phyloP scores from a whole-genome alignment of 2,888 invertebrate genomes.

The Torymus auratus region DNA sequence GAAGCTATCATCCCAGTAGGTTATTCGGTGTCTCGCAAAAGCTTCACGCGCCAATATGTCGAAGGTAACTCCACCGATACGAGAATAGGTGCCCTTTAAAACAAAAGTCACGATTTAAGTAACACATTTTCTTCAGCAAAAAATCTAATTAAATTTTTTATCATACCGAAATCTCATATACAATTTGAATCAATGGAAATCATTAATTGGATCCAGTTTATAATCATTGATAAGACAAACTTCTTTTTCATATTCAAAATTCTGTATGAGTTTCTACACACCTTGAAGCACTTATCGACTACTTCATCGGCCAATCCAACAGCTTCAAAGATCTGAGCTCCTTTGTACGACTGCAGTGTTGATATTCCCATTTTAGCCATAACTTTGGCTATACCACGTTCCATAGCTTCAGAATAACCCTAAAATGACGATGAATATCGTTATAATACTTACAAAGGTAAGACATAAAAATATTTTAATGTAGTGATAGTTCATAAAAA shows the following conservation, averaged over 20 bases:
- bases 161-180: constrained; percentile 15
- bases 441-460: constrained; percentile 14
- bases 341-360: constrained; percentile 98
- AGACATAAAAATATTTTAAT: constrained; percentile 25
- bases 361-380: constrained; percentile 99
- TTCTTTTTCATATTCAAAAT: constrained; percentile 10
- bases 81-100: constrained; percentile 81
- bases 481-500: constrained; percentile 38
- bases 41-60: constrained; percentile 92
- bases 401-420: constrained; percentile 93
- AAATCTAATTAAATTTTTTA: constrained; percentile 8
- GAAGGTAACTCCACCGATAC: constrained; percentile 93
- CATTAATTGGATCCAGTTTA: constrained; percentile 71
- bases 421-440: constrained; percentile 64
- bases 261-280: constrained; percentile 78
- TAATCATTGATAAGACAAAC: constrained; percentile 64
- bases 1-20: constrained; percentile 82
- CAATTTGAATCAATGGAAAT: constrained; percentile 65
- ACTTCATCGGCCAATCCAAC: constrained; percentile 96
- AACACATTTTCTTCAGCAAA: constrained; percentile 10
- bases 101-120: constrained; percentile 38
- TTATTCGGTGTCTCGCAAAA: constrained; percentile 87
- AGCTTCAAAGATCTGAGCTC: constrained; percentile 99
- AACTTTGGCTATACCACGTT: constrained; percentile 92
- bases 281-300: constrained; percentile 94